These are phyloP conservation scores for Promerops cafer DNA, from an alignment of 2,113 vertebrate genomes.

Conservation along the genomic window DNA sequence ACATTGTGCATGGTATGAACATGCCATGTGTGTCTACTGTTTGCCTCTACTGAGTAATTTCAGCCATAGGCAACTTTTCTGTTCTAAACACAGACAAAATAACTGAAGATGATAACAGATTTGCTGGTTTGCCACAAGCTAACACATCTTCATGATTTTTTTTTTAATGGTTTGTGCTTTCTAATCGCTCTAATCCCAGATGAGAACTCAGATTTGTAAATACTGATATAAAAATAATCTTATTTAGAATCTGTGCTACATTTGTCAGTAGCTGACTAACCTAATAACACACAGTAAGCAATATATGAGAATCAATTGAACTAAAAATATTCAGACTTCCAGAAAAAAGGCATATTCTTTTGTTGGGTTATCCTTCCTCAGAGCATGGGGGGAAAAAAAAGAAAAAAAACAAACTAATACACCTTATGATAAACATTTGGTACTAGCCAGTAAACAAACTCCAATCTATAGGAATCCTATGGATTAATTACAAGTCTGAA, in stretches of 20 bases:
- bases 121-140: conserved; percentile 18
- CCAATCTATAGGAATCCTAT: not conserved
- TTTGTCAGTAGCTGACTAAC: conserved; percentile 10
- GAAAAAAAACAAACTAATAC: not conserved
- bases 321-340: conserved; percentile 9
- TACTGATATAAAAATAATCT: conserved; percentile 40
- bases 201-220: conserved; percentile 28
- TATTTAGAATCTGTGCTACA: conserved; percentile 9
- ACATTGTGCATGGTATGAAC: not conserved
- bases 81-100: not conserved
- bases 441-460: not conserved
- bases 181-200: not conserved
- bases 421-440: not conserved
- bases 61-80: conserved; percentile 18
- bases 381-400: not conserved
- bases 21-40: not conserved
- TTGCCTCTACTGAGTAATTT: conserved; percentile 22
- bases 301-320: conserved; percentile 11
- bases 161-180: not conserved
- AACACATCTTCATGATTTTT: not conserved
- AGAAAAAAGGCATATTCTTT: not conserved
- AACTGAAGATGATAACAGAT: conserved; percentile 6
- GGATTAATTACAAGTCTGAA: not conserved
- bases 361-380: not conserved
- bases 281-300: not conserved